phyloP scores from a whole-genome alignment of 2,888 invertebrate species.

The Amphipyra berbera region DNA sequence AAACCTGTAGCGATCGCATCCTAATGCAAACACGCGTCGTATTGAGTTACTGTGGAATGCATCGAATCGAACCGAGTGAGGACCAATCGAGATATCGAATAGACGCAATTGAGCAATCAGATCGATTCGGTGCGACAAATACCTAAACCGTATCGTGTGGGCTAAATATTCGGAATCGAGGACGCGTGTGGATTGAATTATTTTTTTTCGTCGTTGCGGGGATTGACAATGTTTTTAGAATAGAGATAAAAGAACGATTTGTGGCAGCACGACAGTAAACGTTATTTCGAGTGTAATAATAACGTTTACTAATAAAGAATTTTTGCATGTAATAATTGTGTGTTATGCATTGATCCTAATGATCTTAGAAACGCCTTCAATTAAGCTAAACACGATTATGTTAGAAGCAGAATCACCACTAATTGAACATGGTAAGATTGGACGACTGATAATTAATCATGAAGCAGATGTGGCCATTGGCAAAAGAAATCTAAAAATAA shows the following conservation, averaged over 20 bases:
- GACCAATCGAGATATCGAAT: constrained; percentile 73
- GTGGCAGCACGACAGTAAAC: too few species aligned
- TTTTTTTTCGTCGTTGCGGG: constrained; percentile 6
- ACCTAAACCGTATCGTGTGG: constrained; percentile 26
- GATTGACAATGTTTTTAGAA: constrained; percentile 8
- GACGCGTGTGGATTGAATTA: constrained; percentile 35
- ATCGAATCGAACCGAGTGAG: constrained; percentile 60
- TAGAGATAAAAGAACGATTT: not conserved
- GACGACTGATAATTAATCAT: too few species aligned
- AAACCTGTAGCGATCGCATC: constrained; percentile 68
- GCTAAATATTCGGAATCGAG: constrained; percentile 35
- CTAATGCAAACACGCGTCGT: constrained; percentile 74
- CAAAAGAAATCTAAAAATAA: not conserved
- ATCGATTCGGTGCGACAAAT: constrained; percentile 60
- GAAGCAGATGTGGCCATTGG: not conserved
- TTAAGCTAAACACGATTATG: too few species aligned
- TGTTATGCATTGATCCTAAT: too few species aligned
- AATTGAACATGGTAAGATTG: too few species aligned
- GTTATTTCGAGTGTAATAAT: too few species aligned
- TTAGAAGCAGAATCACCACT: too few species aligned
- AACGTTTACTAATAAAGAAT: too few species aligned
- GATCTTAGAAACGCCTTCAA: too few species aligned
- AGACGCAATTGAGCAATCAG: constrained; percentile 75
- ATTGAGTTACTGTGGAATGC: constrained; percentile 70
- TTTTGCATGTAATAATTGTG: too few species aligned